Conservation (phyloP, 1,140 invertebrate genomes). For the Tetramorium parvispinum region DNA sequence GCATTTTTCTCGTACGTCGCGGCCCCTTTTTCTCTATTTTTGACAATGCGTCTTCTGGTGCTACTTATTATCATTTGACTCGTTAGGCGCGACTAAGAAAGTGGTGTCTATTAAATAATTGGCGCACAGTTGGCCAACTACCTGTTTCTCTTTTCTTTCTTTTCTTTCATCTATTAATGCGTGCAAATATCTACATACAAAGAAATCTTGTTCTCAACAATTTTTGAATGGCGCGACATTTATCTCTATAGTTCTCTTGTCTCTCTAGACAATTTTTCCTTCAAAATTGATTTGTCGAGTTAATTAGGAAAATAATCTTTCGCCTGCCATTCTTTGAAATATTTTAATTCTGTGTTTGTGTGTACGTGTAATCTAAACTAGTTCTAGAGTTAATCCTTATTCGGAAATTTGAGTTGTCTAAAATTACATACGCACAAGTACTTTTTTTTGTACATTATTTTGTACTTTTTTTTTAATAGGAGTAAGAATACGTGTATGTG, state of each 20-base stretch:
- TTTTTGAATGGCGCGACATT: background rate
- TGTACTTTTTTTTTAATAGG: conserved; percentile 33
- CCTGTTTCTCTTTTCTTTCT: background rate
- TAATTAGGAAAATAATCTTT: background rate
- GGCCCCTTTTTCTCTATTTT: background rate
- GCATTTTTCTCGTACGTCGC: background rate
- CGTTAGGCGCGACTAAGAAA: background rate
- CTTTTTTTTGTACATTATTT: conserved; percentile 54
- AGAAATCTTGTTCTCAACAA: background rate
- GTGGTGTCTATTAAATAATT: conserved; percentile 38
- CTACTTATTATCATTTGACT: background rate
- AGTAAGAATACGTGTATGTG: conserved; percentile 22
- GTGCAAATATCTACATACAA: background rate
- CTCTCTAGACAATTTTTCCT: background rate
- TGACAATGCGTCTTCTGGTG: background rate
- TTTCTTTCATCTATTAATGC: background rate
- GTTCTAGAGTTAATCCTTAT: conserved; percentile 4
- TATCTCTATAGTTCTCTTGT: background rate
- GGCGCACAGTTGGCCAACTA: background rate
- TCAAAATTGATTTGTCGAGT: background rate
- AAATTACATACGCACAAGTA: conserved; percentile 27
- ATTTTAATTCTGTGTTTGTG: background rate
- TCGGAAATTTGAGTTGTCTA: conserved; percentile 20
- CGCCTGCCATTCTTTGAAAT: background rate
- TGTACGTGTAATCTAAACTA: background rate